Percentiles rank a stretch among this genome's conserved stretches.
Conservation (phyloP, 2,113 vertebrate species). For the Oceanodroma tethys region DNA sequence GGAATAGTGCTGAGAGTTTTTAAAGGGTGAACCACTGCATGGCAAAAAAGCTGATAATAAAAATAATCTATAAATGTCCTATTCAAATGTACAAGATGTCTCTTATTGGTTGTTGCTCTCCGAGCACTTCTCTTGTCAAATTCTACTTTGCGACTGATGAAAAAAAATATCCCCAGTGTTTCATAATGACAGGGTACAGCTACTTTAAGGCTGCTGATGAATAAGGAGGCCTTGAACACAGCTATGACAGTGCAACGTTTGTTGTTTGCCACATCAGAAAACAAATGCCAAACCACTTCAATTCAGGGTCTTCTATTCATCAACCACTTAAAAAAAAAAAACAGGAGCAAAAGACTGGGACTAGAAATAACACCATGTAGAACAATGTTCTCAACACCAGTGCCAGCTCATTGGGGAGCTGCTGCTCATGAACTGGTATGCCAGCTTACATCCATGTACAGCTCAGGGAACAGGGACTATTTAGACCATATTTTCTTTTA, state of each 20-base stretch:
- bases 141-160: neutral
- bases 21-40: neutral
- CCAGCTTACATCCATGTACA: neutral
- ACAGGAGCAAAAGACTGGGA: neutral
- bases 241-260: neutral
- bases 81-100: neutral
- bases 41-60: neutral
- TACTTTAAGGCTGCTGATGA: conserved; percentile 38
- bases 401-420: neutral
- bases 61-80: neutral
- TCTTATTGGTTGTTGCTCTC: neutral
- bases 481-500: neutral
- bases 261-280: conserved; percentile 43
- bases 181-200: conserved; percentile 22
- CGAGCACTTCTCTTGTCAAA: neutral
- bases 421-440: fast-evolving
- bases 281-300: conserved; percentile 58
- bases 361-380: neutral
- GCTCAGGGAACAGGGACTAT: neutral
- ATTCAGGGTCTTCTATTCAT: conserved; percentile 67
- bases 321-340: neutral
- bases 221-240: conserved; percentile 52
- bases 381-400: neutral
- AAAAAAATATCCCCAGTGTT: conserved; percentile 25
- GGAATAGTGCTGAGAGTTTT: neutral